Base-by-base conservation (phyloP, 2,797 vertebrate genomes). In the Nannoperca australis region DNA sequence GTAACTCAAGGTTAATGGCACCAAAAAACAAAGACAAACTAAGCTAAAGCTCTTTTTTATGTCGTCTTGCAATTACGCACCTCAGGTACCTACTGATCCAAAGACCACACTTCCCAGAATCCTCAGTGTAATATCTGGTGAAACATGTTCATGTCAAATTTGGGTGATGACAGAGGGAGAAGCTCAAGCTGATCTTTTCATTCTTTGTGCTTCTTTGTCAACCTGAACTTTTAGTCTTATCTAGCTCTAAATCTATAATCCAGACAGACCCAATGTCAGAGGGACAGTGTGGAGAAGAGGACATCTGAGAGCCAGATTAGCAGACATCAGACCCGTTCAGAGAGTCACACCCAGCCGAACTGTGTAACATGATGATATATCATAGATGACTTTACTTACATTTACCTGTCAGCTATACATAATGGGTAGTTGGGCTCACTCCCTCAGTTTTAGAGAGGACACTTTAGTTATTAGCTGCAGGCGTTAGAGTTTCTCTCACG, bases 1-100 rank as follows among this genome's bases (percentile, higher is more conserved):
- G n/a, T 82, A 89, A 80, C 63, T 79, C 49, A 74, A 70, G 54
- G 60, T 78, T 84, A 55, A 86, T 76, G 67, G 74, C 83, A 81
- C 81, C 76, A 84, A 88, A 87, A 76, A 42, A 61, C 32, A 50
- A 63, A 63, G n/a, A 72, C 65, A 49, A 71, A 68, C 63, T 38
- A 60, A 88, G 74, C 60, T 65, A 60, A 76, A 77, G 65, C 68
- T 73, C 40, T 42, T 84, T 32, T 32, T 74, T 36, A 61, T 1
- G 47, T 71, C 51, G 79, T 79, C 85, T 86, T 73, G 42, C 63
- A 85, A 65, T 81, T 73, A 84, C 81, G 77, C 80, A 87, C 77
- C 93, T 94, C 93, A 94, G 93, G 93, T 94, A 91, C 49, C 88
- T 60, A 75, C 59, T 86, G 60, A 76, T 91, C 92, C 92, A 94